phyloP scores from a whole-genome alignment of 2,113 vertebrate species.

The Aplodontia rufa region DNA sequence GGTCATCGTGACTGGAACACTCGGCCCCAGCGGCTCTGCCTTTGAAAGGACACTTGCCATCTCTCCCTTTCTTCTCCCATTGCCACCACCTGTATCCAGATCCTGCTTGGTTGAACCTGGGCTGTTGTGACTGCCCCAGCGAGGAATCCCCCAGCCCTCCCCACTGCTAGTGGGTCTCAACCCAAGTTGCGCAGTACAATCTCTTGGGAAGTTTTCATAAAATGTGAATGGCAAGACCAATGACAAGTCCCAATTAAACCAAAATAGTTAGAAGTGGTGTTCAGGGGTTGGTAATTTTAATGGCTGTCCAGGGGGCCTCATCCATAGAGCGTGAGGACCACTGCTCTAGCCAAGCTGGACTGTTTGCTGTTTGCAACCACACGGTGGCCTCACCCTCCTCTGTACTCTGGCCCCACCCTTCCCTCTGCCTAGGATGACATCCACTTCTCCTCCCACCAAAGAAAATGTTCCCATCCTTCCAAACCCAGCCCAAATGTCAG shows the following conservation, averaged over 20 bases:
- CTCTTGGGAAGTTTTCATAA: neutral
- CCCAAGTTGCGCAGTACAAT: neutral
- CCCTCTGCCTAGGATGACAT: neutral
- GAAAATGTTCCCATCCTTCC: neutral
- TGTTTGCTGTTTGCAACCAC: too few relatives aligned
- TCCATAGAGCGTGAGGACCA: fast-evolving
- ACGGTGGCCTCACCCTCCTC: too few relatives aligned
- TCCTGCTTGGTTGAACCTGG: neutral
- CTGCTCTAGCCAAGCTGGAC: too few relatives aligned
- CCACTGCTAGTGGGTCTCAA: neutral
- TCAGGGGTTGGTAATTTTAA: neutral
- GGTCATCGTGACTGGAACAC: neutral
- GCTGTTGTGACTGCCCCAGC: neutral
- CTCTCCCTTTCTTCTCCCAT: neutral
- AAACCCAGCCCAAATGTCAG: neutral
- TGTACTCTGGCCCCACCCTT: neutral
- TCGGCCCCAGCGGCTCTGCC: too few relatives aligned
- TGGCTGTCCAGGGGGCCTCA: neutral
- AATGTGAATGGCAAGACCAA: neutral
- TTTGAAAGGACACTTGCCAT: neutral
- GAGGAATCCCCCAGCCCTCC: neutral
- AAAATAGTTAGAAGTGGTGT: neutral
- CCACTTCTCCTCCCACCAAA: neutral
- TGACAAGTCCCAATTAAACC: neutral
- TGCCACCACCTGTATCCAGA: neutral